Evolutionary conservation across 2,797 vertebrate species (phyloP), one percentile per base, ranked within the genome.

Genomic region (Poecilia velifera): DNA sequence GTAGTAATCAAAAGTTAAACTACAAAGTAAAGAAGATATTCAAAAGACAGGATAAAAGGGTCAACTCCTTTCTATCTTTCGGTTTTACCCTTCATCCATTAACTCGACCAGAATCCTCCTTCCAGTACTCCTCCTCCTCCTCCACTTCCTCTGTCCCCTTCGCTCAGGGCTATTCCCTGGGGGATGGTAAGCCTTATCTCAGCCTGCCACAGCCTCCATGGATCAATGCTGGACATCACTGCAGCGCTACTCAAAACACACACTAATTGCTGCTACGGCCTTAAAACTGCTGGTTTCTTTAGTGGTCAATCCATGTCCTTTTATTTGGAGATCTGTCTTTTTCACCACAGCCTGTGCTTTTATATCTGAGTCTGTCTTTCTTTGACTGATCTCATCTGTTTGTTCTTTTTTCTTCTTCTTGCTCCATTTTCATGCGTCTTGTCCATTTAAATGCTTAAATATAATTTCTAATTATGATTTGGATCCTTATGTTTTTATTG

Each of bases 161-260:
- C 80, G 87, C 92, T 89, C 72, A 82, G 83, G 91, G 93, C 91
- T 89, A 88, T 91, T 89, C 94, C 93, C 92, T 87, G 82, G 93
- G 93, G 94, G 93, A 87, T 93, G 92, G 92, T 86, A 92, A 91
- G 94, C 89, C 95, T 96, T 96, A 96, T 96, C 96, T 96, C 91
- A 90, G 87, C 87, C 91, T 95, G 91, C 93, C 94, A 96, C 96
- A 96, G 88, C 93, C 93, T 93, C 91, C 88, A 93, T 84, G 94
- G 95, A 96, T 96, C 95, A 96, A 96, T 96, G 94, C 90, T 91
- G 92, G 91, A 91, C 94, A 96, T 95, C 90, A 90, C 92, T 91
- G 91, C 90, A 90, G 87, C 82, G 45, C 80, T 62, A 77, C 88
- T 87, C 87, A 89, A 87, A 88, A 86, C 87, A 90, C 87, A 89